Conservation (phyloP, 2,113 vertebrate genomes). For the Trematocara unimaculatum region DNA sequence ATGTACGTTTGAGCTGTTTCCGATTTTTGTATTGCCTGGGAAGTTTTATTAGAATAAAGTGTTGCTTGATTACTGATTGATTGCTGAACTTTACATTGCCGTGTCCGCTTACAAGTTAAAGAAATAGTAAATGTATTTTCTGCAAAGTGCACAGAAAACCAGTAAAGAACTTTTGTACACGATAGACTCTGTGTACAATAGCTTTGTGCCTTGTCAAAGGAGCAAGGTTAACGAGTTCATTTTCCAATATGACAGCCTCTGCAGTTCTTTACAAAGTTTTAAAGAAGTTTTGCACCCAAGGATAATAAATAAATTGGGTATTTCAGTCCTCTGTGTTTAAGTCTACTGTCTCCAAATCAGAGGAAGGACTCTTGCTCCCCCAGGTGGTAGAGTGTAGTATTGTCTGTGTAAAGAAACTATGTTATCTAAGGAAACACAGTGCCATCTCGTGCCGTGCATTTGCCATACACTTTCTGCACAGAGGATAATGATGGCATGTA, state of each 20-base stretch:
- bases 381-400: neutral
- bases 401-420: neutral
- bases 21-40: conserved; percentile 8
- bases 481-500: neutral
- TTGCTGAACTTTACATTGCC: neutral
- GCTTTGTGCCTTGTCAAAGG: neutral
- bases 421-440: neutral
- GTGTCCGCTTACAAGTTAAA: neutral
- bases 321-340: neutral
- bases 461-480: neutral
- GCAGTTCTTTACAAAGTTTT: neutral
- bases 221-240: neutral
- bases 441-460: neutral
- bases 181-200: neutral
- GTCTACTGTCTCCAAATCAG: neutral
- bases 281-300: neutral
- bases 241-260: neutral
- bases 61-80: neutral
- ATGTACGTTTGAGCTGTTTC: neutral
- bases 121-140: neutral
- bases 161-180: neutral
- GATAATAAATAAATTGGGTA: neutral
- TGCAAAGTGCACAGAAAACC: neutral
- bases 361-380: conserved; percentile 28
- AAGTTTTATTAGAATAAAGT: conserved; percentile 43